phyloP scores from a whole-genome alignment of 2,797 vertebrate species.

The Rhincodon typus region DNA sequence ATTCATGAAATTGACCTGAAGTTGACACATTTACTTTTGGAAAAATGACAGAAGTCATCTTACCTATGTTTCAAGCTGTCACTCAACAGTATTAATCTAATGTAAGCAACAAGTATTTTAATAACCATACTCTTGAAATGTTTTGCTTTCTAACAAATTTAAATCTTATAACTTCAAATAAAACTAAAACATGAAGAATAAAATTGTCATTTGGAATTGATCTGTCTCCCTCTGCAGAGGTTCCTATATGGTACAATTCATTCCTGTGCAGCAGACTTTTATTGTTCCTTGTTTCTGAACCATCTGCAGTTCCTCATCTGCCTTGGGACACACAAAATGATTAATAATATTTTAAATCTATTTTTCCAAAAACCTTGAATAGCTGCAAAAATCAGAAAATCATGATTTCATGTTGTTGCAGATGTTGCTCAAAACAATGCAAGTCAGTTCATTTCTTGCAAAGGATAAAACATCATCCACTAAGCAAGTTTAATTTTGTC shows the following conservation, averaged over 20 bases:
- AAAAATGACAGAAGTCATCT: neutral
- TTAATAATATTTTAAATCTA: neutral
- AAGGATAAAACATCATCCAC: neutral
- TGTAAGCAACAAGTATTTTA: neutral
- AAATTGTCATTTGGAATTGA: neutral
- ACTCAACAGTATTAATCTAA: neutral
- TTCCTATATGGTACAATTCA: neutral
- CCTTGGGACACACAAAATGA: neutral
- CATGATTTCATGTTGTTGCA: neutral
- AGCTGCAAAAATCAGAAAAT: neutral
- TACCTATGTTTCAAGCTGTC: neutral
- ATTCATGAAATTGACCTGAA: slow-evolving; percentile 31
- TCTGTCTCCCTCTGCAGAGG: neutral
- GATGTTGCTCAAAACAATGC: neutral
- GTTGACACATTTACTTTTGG: neutral
- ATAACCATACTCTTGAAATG: neutral
- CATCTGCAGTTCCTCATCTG: neutral
- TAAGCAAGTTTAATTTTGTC: neutral
- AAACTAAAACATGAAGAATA: neutral
- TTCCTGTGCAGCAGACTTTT: neutral
- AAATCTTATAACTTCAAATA: neutral
- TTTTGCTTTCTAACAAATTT: neutral
- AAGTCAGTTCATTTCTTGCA: neutral
- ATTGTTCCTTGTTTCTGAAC: neutral
- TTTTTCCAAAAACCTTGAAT: neutral